Base-by-base conservation (phyloP, 2,113 vertebrate genomes). In the Arvicanthis niloticus region DNA sequence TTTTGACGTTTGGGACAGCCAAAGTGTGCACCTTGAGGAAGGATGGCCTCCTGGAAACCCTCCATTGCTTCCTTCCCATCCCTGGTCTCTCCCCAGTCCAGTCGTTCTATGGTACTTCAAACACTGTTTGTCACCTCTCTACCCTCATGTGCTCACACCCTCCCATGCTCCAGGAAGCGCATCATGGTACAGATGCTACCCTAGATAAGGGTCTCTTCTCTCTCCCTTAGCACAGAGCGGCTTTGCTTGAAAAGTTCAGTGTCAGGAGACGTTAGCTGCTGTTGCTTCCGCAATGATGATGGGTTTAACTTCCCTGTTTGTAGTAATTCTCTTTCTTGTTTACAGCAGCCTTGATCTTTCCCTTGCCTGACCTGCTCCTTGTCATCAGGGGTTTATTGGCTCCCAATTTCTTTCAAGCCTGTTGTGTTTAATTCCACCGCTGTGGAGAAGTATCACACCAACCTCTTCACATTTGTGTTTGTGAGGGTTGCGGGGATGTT, bases 21-120 rank as follows among this genome's bases (percentile, higher is more conserved):
- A 2, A 4, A 13, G 6, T 2, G 1, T 3, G 1, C 7, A 10
- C 8, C 68, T 7, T 40, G 4, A 40, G 19, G 16, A 5, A 26
- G 37, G 24, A 3, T 1, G 51, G 16, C 34, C 6, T 42, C 37
- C 56, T 21, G 51, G 21, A 0, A 3, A 11, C 68, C 8, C 68
- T 60, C 6, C 0, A 0, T 2, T 1, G 70, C 58, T 15, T 24
- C 5, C 26, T 34, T n/a, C 15, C 82, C 51, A 21, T 24, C 29
- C 70, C 26, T 7, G 29, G 15, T n/a, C 70, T 45, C 31, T n/a
- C 67, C 62, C 0, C 12, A 17, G 34, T 0, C 0, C 6, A 12
- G 4, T 12, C 29, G 0, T 40, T 53, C 82, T 77, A 19, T 6
- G 40, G 29, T 22, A n/a, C 60, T 77, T 42, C 67, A 68, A 15